phyloP scores from a whole-genome alignment of 2,797 vertebrate genomes.

The Cossypha heuglini region DNA sequence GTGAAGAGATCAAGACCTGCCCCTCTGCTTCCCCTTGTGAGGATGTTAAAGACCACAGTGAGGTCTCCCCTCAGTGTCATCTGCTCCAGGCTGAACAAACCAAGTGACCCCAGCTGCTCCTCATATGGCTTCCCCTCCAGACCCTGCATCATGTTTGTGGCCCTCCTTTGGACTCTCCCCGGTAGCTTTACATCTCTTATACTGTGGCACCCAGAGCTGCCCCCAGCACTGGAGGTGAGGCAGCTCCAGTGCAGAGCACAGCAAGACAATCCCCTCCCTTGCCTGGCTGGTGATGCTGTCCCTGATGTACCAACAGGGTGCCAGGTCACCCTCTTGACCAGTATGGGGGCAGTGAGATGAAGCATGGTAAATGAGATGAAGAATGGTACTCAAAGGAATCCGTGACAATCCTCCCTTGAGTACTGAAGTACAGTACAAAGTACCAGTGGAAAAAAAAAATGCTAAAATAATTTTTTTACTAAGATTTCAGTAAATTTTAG shows the following conservation, averaged over 20 bases:
- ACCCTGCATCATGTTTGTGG: fast-evolving
- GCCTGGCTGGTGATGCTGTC: fast-evolving
- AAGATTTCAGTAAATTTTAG: background rate
- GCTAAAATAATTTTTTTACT: background rate
- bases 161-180: background rate
- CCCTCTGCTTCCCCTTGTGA: background rate
- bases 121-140: fast-evolving
- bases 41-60: no score
- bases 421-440: background rate
- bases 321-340: background rate
- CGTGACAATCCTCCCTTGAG: background rate
- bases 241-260: fast-evolving
- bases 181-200: fast-evolving
- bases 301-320: background rate
- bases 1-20: background rate
- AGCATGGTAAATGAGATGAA: background rate
- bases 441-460: background rate
- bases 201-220: background rate
- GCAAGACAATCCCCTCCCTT: background rate
- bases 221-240: background rate
- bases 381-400: background rate
- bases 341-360: background rate
- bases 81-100: background rate
- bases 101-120: background rate
- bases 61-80: background rate